A percentile compares a stretch with the other conserved stretches of the same genome.
These are phyloP conservation scores for Sebastes matsubarae DNA, from an alignment of 2,797 vertebrate species.

Conservation along the genomic window DNA sequence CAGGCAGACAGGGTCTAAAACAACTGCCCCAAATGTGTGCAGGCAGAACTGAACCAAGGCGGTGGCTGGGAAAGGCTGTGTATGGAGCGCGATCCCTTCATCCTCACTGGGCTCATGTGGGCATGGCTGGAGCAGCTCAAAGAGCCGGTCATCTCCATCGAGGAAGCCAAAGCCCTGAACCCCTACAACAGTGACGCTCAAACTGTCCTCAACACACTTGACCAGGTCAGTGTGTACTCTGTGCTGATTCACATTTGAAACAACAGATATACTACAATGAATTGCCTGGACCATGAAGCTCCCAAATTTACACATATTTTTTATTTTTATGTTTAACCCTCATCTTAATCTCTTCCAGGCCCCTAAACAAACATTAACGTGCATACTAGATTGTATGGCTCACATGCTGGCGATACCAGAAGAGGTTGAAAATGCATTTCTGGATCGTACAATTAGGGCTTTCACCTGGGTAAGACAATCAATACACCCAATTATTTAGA, in stretches of 20 bases:
- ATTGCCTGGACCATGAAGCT: neutral
- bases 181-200: slow-evolving; percentile 73
- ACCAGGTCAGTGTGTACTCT: slow-evolving; percentile 79
- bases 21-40: slow-evolving; percentile 34
- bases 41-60: slow-evolving; percentile 92
- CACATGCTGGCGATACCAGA: slow-evolving; percentile 83
- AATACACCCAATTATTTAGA: neutral
- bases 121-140: slow-evolving; percentile 96
- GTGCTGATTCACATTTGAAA: neutral
- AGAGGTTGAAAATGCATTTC: slow-evolving; percentile 88
- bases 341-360: slow-evolving; percentile 77
- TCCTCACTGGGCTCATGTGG: slow-evolving; percentile 94
- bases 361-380: slow-evolving; percentile 87
- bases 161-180: slow-evolving; percentile 82
- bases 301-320: neutral
- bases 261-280: neutral
- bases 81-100: slow-evolving; percentile 91
- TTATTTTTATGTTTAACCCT: neutral
- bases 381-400: slow-evolving; percentile 90
- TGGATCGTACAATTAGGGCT: slow-evolving; percentile 88
- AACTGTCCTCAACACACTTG: slow-evolving; percentile 83
- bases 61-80: slow-evolving; percentile 94
- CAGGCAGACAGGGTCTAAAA: neutral
- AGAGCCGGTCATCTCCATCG: slow-evolving; percentile 87
- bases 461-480: slow-evolving; percentile 89